Base-by-base conservation (phyloP, 2,113 vertebrate genomes). In the Ascaphus truei region DNA sequence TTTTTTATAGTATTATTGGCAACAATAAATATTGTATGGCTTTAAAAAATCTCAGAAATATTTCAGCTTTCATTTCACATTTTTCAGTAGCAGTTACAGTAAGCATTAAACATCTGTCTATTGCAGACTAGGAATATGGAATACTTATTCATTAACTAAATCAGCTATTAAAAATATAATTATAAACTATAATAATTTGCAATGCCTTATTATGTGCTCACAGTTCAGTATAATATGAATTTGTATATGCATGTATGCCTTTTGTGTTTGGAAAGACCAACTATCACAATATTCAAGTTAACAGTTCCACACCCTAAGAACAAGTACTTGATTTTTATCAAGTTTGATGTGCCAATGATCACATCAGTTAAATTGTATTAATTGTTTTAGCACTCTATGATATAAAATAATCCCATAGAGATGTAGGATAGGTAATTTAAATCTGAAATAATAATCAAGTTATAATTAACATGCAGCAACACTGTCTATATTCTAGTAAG, bases 271-370 rank as follows among this genome's bases (percentile, higher is more conserved):
- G 33, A 23, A 23, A 36, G 4, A 15, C 23, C 20, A 58, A 58
- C 37, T 13, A 58, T 7, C 12, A 58, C 11, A 57, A 36, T 9
- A 5, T 26, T 58, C 25, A 36, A 13, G 18, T 58, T 36, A 3
- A 31, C 20, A 23, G 34, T 37, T 37, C 55, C 6, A 39, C 25
- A 22, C 2, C 33, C 20, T 20, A n/a, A 30, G 34, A 63, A 34
- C 34, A 34, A 50, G 30, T 34, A 34, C 18, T 63, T 62, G 60
- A 62, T 62, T 62, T 34, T 63, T 63, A 63, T 63, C 34, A 63
- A 36, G 29, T 29, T 30, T 62, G 59, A 62, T 62, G 48, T 63
- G 22, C 20, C 30, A 50, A 63, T 50, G 29, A 63, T 63, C 45
- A 63, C 43, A 63, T 50, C 60, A 34, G 45, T 50, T 63, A 34